Conservation (phyloP, 2,113 vertebrate species). For the Sylvia atricapilla region DNA sequence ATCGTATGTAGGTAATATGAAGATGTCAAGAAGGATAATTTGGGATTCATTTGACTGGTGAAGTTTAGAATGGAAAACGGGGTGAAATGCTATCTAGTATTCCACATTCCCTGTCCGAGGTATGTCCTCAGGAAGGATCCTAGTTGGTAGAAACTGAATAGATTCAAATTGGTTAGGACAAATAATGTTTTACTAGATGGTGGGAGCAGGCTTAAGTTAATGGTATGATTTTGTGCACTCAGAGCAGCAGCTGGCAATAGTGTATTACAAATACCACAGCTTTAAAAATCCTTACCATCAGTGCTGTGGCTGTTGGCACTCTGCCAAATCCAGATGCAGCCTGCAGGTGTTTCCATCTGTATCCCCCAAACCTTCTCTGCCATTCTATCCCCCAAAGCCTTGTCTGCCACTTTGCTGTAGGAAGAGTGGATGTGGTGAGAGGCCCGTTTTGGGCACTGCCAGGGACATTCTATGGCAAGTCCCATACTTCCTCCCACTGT, state of each 20-base stretch:
- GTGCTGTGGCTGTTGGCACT: not conserved
- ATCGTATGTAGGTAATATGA: not conserved
- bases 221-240: not conserved
- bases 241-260: not conserved
- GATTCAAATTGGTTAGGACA: not conserved
- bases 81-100: not conserved
- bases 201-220: not conserved
- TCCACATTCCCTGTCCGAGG: not conserved
- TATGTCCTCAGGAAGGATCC: not conserved
- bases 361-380: not conserved
- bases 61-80: not conserved
- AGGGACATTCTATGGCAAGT: not conserved
- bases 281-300: not conserved
- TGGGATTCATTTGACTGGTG: not conserved
- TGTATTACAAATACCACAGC: not conserved
- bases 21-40: not conserved
- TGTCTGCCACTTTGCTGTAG: not conserved
- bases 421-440: not conserved
- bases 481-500: not conserved
- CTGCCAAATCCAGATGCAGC: not conserved
- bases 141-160: not conserved
- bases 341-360: not conserved
- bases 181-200: not conserved
- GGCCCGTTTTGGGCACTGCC: not conserved
- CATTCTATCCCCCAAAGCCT: not conserved